Conservation (phyloP, 2,797 vertebrate species). For the Notamacropus eugenii region DNA sequence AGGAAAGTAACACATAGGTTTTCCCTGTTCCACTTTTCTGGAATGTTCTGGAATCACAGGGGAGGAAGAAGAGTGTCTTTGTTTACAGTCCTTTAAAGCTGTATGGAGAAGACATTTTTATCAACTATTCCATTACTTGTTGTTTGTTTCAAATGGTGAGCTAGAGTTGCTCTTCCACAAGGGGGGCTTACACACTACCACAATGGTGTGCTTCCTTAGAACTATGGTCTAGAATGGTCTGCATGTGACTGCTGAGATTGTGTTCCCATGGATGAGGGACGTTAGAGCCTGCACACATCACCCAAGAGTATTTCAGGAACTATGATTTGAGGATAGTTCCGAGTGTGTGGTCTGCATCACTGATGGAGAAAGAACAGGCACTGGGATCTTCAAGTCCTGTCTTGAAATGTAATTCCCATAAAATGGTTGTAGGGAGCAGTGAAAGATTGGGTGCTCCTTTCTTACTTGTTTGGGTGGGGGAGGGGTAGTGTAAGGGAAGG, state of each 20-base stretch:
- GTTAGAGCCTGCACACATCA: not conserved
- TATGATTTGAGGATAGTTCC: not conserved
- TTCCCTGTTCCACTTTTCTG: too few species aligned
- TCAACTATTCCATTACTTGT: too few species aligned
- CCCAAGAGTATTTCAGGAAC: not conserved
- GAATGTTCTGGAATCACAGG: too few species aligned
- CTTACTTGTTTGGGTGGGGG: not conserved
- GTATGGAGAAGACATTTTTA: too few species aligned
- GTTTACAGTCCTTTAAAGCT: too few species aligned
- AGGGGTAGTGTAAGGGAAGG: not conserved
- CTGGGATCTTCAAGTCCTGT: not conserved
- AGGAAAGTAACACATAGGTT: too few species aligned
- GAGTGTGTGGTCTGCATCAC: not conserved
- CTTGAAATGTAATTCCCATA: not conserved
- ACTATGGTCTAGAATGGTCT: too few species aligned
- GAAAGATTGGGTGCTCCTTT: not conserved
- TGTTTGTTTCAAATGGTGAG: not conserved
- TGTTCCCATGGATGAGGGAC: too few species aligned
- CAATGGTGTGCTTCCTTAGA: too few species aligned
- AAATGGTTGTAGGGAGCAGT: not conserved
- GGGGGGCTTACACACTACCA: slow-evolving; percentile 74
- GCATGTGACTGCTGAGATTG: too few species aligned
- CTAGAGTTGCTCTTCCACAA: too few species aligned
- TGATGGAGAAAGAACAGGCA: not conserved
- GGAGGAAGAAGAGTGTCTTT: too few species aligned